Base-by-base conservation (phyloP, 2,113 vertebrate species). In the Festucalex cinctus region DNA sequence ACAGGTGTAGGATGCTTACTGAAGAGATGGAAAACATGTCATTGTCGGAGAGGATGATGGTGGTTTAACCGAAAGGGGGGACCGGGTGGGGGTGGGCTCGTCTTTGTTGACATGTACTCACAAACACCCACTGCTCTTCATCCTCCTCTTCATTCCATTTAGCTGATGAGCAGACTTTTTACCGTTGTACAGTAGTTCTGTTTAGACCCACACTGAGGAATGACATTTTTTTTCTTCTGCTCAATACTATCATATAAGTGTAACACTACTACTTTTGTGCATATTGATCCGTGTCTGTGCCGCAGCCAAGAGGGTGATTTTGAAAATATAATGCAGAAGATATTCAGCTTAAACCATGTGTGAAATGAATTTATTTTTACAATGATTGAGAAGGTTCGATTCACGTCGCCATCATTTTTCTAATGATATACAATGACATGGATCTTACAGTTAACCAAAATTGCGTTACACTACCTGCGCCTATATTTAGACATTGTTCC, bases 81-180 rank as follows among this genome's bases (percentile, higher is more conserved):
- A 79, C 82, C 12, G 6, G 39, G 10, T 9, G 12, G 12, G 39
- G 39, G 2, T 70, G 74, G 54, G 16, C 1, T 73, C 75, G 74
- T 75, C 63, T 28, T 43, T 83, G 83, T 84, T 84, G 84, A 88
- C 83, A 6, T 86, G 63, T 56, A 75, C 77, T 85, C 77, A 79
- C 65, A 51, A 65, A 69, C 66, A 66, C 62, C 57, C 66, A 69
- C 65, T 65, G 17, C 61, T 77, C 66, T 76, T 75, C 71, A 70
- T 80, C 74, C 72, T 78, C 16, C 37, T 74, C 76, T 6, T 73
- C 28, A 24, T 54, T 22, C 19, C 46, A 8, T 66, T 65, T 56
- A 35, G 67, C 61, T 54, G 51, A 61, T 69, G 22, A 19, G 61
- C 46, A 71, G 57, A 64, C 26, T 17, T 59, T n/a, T 22, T 22